Percentiles rank a stretch among this genome's conserved stretches.
Evolutionary conservation across 2,113 vertebrate species (phyloP).

Genomic region (Empidonax traillii): DNA sequence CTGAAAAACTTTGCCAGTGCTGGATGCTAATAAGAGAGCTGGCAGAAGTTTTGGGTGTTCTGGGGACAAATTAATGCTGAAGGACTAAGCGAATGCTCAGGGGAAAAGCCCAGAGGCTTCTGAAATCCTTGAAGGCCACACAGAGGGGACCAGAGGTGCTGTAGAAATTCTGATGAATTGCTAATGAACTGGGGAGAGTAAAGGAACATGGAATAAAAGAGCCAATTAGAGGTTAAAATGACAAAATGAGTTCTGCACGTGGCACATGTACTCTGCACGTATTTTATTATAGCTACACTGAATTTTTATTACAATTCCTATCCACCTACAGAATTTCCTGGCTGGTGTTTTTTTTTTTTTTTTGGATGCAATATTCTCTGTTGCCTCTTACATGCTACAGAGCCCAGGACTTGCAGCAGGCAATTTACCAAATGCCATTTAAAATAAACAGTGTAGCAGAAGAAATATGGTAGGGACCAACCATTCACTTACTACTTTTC

Average conservation of each 20-base stretch:
- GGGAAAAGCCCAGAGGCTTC: background rate
- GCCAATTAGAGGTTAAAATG: background rate
- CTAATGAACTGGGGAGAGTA: background rate
- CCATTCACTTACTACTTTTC: background rate
- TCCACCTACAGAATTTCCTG: slow-evolving; percentile 23
- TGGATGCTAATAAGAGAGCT: background rate
- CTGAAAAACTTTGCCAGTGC: background rate
- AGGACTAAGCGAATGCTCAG: background rate
- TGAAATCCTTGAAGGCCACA: background rate
- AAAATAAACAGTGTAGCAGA: background rate
- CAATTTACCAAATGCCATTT: background rate
- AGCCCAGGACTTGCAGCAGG: background rate
- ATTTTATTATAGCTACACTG: background rate
- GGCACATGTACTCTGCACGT: background rate
- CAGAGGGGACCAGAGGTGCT: background rate
- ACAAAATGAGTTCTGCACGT: background rate
- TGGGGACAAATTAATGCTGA: background rate
- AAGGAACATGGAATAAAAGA: background rate
- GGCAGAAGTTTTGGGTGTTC: background rate
- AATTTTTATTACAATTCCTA: slow-evolving; percentile 47
- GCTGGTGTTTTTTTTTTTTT: background rate
- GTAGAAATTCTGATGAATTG: background rate
- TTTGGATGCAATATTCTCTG: background rate
- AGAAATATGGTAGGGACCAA: background rate
- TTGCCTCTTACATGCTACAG: background rate